Base-by-base conservation (phyloP, 2,888 invertebrate species). In the Epirrhoe alternata region DNA sequence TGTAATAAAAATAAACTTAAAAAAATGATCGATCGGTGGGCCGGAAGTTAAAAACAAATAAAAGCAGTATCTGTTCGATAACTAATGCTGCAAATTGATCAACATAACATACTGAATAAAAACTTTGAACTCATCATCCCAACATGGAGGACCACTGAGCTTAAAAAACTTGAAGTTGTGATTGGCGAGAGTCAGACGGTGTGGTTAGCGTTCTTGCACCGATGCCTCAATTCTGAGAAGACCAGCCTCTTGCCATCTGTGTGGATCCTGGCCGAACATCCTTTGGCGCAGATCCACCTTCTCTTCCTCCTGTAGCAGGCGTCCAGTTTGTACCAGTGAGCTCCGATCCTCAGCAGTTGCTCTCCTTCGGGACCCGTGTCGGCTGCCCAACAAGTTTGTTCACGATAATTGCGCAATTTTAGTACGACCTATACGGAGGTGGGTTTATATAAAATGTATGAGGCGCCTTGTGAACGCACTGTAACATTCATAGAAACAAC, bases 251-350 rank as follows among this genome's bases (percentile, higher is more conserved):
- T 92, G 24, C 91, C 91, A 5, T 78, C 68, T 0, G 93, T 93
- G 72, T 93, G 93, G 1, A 94, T 81, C 17, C 93, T 77, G 1
- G 92, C 93, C 0, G 86, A 85, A 74, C 94, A 94, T 64, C 85
- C 89, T 17, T 86, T 82, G 0, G 93, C 92, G 78, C 94, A 94
- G 14, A 81, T 72, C 94, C 94, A 94, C 4, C 93, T 82, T 60
- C 92, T 78, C 75, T 89, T 90, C 64, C 74, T 75, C 59, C 78
- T 75, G 78, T 89, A 89, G 71, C 86, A 80, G 3, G 78, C 85
- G 58, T 92, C 92, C 77, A 92, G 74, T 58, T 79, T 82, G 81
- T 92, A 92, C 92, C 89, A 90, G 74, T 82, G 82, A 1, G 85
- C 86, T 35, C 87, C 86, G 76, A 90, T 86, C 79, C 87, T 89